phyloP scores from a whole-genome alignment of 2,113 vertebrate genomes.

The Euleptes europaea region DNA sequence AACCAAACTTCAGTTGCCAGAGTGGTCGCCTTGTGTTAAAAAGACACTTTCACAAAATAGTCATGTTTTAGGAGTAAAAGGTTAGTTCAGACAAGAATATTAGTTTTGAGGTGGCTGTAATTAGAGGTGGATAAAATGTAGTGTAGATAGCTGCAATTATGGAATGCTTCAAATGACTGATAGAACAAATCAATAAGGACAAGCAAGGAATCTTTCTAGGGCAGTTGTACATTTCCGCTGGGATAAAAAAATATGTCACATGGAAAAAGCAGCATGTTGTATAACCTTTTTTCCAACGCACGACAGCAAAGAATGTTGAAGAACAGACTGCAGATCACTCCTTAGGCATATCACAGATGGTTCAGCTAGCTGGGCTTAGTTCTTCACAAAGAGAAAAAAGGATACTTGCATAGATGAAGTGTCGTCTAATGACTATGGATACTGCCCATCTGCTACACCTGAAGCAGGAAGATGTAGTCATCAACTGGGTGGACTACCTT shows the following conservation, averaged over 20 bases:
- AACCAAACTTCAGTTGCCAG: conserved; percentile 27
- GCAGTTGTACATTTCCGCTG: neutral
- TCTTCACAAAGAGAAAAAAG: conserved; percentile 18
- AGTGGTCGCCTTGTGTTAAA: conserved; percentile 11
- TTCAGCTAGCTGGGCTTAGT: conserved; percentile 3
- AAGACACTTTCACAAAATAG: conserved; percentile 19
- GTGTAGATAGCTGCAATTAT: conserved; percentile 15
- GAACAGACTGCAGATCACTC: neutral
- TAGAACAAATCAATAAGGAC: conserved; percentile 31
- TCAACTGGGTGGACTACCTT: neutral
- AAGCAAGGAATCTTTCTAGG: conserved; percentile 30
- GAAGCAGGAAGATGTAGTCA: fast-evolving
- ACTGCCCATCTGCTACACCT: neutral
- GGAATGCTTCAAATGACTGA: conserved; percentile 34
- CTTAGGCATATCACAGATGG: conserved; percentile 15
- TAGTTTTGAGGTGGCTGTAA: conserved; percentile 29
- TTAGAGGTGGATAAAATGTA: conserved; percentile 7
- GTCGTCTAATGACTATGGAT: conserved; percentile 14
- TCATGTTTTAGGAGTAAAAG: conserved; percentile 19
- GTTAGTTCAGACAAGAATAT: conserved; percentile 19
- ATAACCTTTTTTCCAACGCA: conserved; percentile 10
- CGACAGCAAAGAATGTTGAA: conserved; percentile 2
- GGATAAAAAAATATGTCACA: conserved; percentile 4
- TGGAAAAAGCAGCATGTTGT: conserved; percentile 10
- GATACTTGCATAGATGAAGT: conserved; percentile 1